A percentile compares a stretch with the other conserved stretches of the same genome.
These are phyloP conservation scores for Zaprionus vittiger DNA, from an alignment of 1,140 invertebrate species.

Conservation along the genomic window DNA sequence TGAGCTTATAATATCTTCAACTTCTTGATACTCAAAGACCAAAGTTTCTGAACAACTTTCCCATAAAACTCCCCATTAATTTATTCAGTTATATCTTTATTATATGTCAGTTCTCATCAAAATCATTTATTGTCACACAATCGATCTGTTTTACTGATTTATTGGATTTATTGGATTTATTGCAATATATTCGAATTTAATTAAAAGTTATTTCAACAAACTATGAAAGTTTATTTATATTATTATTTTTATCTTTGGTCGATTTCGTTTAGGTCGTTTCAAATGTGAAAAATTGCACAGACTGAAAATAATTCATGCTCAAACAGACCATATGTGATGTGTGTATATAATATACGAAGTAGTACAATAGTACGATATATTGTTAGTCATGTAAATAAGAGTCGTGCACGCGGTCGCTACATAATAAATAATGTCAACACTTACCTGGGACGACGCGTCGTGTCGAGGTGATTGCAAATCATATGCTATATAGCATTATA, in stretches of 20 bases:
- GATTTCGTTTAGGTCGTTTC: neutral
- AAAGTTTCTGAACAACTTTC: neutral
- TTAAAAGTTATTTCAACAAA: slow-evolving; percentile 7
- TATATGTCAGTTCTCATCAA: neutral
- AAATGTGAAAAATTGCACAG: neutral
- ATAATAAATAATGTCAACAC: slow-evolving; percentile 81
- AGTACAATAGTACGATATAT: neutral
- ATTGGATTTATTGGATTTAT: too few relatives aligned
- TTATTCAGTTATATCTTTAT: neutral
- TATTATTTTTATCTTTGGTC: slow-evolving; percentile 2
- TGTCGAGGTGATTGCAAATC: slow-evolving; percentile 64
- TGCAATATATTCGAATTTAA: neutral
- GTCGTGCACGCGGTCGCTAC: slow-evolving; percentile 48
- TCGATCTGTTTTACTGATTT: neutral
- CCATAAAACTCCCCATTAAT: neutral
- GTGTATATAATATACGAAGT: neutral
- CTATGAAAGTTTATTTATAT: neutral
- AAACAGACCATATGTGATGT: slow-evolving; percentile 1
- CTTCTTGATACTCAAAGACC: too few relatives aligned
- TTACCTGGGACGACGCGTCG: slow-evolving; percentile 40
- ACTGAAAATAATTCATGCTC: neutral
- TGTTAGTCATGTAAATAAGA: slow-evolving; percentile 47
- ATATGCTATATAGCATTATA: slow-evolving; percentile 71
- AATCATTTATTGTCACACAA: neutral
- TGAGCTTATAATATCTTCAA: too few relatives aligned